Evolutionary conservation across 2,888 invertebrate genomes (phyloP).

Genomic region (Drosophila crucigera): DNA sequence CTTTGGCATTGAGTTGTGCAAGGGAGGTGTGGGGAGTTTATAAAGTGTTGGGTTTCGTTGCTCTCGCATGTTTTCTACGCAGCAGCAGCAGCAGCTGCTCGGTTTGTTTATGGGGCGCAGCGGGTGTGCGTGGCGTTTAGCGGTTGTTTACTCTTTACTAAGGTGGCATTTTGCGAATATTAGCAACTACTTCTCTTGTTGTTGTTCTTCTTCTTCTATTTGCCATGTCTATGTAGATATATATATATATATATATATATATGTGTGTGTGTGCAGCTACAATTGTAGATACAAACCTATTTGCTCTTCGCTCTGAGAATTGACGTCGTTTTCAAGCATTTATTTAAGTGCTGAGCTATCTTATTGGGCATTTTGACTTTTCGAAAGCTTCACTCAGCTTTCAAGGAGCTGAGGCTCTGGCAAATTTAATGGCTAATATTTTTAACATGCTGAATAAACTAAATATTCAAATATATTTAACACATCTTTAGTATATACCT

Average conservation of each 20-base stretch:
- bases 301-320: constrained; percentile 21
- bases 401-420: background rate
- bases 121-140: constrained; percentile 10
- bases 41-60: constrained; percentile 28
- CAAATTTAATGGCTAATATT: background rate
- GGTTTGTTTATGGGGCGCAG: constrained; percentile 16
- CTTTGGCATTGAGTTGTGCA: constrained; percentile 9
- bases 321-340: constrained; percentile 30
- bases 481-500: background rate
- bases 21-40: constrained; percentile 5
- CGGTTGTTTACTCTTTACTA: constrained; percentile 9
- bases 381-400: background rate
- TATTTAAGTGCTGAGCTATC: constrained; percentile 2
- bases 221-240: background rate
- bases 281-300: constrained; percentile 16
- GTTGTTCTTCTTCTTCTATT: constrained; percentile 15
- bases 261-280: constrained; percentile 1
- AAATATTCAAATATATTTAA: background rate
- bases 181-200: constrained; percentile 32
- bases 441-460: background rate
- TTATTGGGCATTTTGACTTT: background rate
- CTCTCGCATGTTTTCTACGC: constrained; percentile 64
- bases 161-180: constrained; percentile 48
- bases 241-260: background rate
- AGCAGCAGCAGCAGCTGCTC: constrained; percentile 53